phyloP scores from a whole-genome alignment of 2,888 invertebrate species.

The Amiota mariae region DNA sequence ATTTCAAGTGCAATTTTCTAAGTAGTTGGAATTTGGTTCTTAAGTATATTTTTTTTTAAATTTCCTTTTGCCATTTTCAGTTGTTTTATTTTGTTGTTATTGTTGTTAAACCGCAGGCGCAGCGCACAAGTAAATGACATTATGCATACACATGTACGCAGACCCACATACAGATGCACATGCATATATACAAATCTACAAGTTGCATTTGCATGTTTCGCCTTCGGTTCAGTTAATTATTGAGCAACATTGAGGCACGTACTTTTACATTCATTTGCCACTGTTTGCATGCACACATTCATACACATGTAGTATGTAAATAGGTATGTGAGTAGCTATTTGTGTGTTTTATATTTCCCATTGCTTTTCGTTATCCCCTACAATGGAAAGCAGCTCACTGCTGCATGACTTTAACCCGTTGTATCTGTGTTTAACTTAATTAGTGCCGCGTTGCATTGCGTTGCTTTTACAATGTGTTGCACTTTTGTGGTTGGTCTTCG shows the following conservation, averaged over 20 bases:
- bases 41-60: too few relatives aligned
- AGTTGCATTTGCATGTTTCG: conserved; percentile 56
- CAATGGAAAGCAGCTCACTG: too few relatives aligned
- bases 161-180: conserved; percentile 1
- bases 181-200: conserved; percentile 32
- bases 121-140: conserved; percentile 6
- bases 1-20: too few relatives aligned
- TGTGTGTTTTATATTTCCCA: conserved; percentile 27
- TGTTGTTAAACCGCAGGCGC: background rate
- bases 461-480: conserved; percentile 30
- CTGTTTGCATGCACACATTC: too few relatives aligned
- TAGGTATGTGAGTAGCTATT: conserved; percentile 13
- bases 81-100: too few relatives aligned
- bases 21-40: too few relatives aligned
- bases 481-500: conserved; percentile 49
- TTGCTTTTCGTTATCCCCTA: too few relatives aligned
- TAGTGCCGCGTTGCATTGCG: conserved; percentile 61
- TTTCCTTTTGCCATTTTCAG: too few relatives aligned
- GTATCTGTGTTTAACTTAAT: conserved; percentile 66
- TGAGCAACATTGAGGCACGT: conserved; percentile 58
- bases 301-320: conserved; percentile 6
- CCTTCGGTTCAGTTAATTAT: conserved; percentile 55
- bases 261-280: conserved; percentile 41
- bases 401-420: background rate
- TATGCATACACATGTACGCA: background rate